A percentile compares a stretch with the other conserved stretches of the same genome.
These are phyloP conservation scores for Selene dorsalis DNA, from an alignment of 2,797 vertebrate genomes.

Conservation along the genomic window DNA sequence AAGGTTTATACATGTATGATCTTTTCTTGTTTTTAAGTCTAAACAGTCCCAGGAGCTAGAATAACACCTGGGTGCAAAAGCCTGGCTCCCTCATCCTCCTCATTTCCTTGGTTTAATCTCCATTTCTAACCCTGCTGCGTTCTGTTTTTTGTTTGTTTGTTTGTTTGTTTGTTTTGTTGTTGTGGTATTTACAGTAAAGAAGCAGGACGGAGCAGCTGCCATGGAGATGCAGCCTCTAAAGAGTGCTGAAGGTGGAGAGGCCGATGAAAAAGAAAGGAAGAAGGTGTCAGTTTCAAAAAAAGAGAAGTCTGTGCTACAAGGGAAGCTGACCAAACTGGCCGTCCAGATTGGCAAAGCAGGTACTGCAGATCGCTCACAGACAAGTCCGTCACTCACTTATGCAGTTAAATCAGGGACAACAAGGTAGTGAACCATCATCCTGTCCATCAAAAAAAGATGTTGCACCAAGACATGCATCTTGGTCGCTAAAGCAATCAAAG, in stretches of 20 bases:
- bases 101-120: conserved; percentile 28
- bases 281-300: conserved; percentile 94
- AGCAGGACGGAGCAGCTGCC: conserved; percentile 97
- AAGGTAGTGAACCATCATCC: conserved; percentile 41
- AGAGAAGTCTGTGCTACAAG: conserved; percentile 98
- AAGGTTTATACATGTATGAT: conserved; percentile 17
- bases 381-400: conserved; percentile 49
- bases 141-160: conserved; percentile 18
- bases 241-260: conserved; percentile 95
- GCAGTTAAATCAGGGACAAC: conserved; percentile 39
- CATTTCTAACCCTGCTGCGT: conserved; percentile 38
- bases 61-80: conserved; percentile 32
- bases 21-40: conserved; percentile 31
- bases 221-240: conserved; percentile 99
- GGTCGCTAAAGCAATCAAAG: conserved; percentile 35
- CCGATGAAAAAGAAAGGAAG: conserved; percentile 95
- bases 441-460: conserved; percentile 54
- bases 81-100: conserved; percentile 13
- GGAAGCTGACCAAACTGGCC: conserved; percentile 98
- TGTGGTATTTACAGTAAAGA: conserved; percentile 90
- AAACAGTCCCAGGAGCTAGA: conserved; percentile 8
- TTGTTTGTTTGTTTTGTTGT: conserved; percentile 19
- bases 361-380: conserved; percentile 69
- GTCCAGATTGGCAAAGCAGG: conserved; percentile 99
- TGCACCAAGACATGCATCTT: conserved; percentile 21